Base-by-base conservation (phyloP, 2,888 invertebrate species). In the Rotaria socialis region DNA sequence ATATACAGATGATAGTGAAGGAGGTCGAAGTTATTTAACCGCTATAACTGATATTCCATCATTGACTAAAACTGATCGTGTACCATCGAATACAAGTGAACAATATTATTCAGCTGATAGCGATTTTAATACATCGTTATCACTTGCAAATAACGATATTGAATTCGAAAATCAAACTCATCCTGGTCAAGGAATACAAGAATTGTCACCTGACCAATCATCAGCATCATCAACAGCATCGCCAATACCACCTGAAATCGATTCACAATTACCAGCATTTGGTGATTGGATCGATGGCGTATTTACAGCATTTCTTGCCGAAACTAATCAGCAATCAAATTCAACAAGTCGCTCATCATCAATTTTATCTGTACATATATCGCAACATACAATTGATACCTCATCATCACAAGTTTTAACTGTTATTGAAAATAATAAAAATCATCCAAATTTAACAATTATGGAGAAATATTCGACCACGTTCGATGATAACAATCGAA, bases 271-370 rank as follows among this genome's bases (percentile, higher is more conserved):
- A 47, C 14, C 43, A 11, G 24, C 80, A 80, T 80, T 80, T 24
- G 47, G 80, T 80, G 47, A 80, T 47, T 80, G 80, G 80, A 80
- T 80, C 35, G 80, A 80, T 80, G 24, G 47, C 16, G 47, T 80
- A n/a, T 80, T 80, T 47, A 80, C 80, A 80, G n/a, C 80, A 80
- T 80, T 80, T 80, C 47, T 80, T 4, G 47, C 43, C 47, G 80
- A 80, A 47, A 47, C 80, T 8, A 80, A 47, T 80, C 80, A 80
- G 35, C 47, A 47, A 41, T 80, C 47, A 80, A 1, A 47, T 11
- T 47, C 80, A 80, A 24, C 47, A 47, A 80, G 47, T 47, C 80
- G 43, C 11, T 80, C 80, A 47, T 80, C 80, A 47, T 80, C 80
- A 47, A 47, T 80, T 47, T 14, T 80, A 14, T 80, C 80, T 19